Percentiles rank a stretch among this genome's conserved stretches.
phyloP scores from a whole-genome alignment of 2,797 vertebrate genomes.

The Coilia nasus region DNA sequence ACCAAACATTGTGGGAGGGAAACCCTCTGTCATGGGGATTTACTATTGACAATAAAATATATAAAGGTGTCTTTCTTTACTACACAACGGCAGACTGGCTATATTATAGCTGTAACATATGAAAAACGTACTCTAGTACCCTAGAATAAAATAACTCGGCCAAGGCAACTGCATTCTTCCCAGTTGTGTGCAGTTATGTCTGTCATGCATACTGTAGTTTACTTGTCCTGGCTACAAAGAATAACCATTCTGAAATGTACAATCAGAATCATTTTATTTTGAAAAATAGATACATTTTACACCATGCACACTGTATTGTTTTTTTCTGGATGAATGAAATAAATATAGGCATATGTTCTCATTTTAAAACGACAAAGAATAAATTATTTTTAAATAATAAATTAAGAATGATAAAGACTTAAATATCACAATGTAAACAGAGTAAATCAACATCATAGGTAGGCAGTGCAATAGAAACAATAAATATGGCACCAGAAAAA shows the following conservation, averaged over 20 bases:
- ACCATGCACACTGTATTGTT: slow-evolving; percentile 48
- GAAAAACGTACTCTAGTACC: no score
- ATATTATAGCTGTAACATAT: no score
- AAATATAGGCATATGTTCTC: slow-evolving; percentile 52
- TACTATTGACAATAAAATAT: no score
- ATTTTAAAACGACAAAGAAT: slow-evolving; percentile 49
- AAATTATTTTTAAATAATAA: slow-evolving; percentile 70
- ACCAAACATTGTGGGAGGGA: no score
- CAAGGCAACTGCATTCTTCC: no score
- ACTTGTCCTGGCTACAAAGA: no score
- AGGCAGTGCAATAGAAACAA: slow-evolving; percentile 53
- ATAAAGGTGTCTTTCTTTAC: no score
- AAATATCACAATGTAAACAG: slow-evolving; percentile 23
- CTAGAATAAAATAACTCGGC: no score
- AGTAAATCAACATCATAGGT: slow-evolving; percentile 15
- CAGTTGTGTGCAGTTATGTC: no score
- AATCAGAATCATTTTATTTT: slow-evolving; percentile 53
- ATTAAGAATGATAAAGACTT: slow-evolving; percentile 53
- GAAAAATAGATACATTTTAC: slow-evolving; percentile 70
- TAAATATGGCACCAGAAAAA: slow-evolving; percentile 70
- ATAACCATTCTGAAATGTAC: neutral
- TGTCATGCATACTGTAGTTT: no score
- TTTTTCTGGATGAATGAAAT: slow-evolving; percentile 48
- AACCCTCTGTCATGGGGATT: no score
- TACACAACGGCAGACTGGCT: no score